Conservation (phyloP, 37 sponge, comb jelly and placozoan genomes). For the Axinella damicornis region DNA sequence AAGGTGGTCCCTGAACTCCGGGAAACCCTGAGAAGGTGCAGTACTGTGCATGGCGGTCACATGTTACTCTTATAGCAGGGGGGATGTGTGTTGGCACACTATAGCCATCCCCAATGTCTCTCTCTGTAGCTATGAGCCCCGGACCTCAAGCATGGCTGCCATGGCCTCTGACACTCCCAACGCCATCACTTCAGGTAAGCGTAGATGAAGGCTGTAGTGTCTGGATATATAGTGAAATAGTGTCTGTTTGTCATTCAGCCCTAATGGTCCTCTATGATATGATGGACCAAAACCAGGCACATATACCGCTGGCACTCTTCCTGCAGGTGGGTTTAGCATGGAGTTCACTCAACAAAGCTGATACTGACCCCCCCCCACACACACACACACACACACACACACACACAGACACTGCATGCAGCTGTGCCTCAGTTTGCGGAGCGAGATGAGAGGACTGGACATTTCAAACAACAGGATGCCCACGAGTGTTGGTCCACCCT, state of each 20-base stretch:
- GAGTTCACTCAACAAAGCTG: no score
- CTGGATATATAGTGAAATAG: not conserved
- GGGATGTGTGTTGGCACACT: no score
- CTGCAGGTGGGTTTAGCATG: slow-evolving; percentile 15
- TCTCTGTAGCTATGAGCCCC: no score
- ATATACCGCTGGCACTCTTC: slow-evolving; percentile 44
- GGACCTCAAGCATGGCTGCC: no score
- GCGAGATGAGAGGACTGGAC: slow-evolving; percentile 80
- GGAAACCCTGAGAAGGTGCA: slow-evolving; percentile 42
- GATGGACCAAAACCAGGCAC: slow-evolving; percentile 58
- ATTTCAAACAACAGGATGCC: slow-evolving; percentile 96
- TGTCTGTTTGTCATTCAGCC: not conserved
- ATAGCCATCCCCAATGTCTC: no score
- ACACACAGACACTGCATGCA: slow-evolving; percentile 74
- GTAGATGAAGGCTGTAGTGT: not conserved
- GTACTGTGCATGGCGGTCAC: no score
- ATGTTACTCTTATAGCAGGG: no score
- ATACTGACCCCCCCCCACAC: no score
- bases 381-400: no score
- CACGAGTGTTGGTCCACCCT: slow-evolving; percentile 96
- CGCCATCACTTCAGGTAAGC: no score
- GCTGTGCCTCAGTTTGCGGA: slow-evolving; percentile 90
- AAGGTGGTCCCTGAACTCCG: slow-evolving; percentile 92
- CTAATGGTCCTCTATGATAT: slow-evolving; percentile 55
- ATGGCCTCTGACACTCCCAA: no score